These are phyloP conservation scores for Mirounga angustirostris DNA, from an alignment of 2,113 vertebrate genomes.

Conservation along the genomic window DNA sequence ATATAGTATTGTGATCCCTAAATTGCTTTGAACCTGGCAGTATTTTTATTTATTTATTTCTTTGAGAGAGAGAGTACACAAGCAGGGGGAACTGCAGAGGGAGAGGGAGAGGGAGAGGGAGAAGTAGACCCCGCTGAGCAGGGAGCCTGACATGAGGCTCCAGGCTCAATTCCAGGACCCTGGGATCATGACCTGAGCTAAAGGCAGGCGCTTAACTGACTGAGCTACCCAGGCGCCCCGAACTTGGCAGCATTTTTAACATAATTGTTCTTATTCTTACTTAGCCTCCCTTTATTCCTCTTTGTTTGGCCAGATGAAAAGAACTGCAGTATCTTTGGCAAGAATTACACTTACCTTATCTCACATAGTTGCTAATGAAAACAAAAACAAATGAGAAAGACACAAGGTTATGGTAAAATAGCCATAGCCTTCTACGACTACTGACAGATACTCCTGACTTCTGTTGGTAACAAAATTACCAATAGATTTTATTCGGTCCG, in stretches of 20 bases:
- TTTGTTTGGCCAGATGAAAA: constrained; percentile 10
- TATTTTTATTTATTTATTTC: not conserved
- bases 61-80: no score
- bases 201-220: no score
- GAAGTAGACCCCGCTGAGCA: no score
- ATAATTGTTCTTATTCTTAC: not conserved
- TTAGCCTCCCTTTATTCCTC: not conserved
- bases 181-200: no score
- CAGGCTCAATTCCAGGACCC: no score
- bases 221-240: no score
- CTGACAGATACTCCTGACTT: not conserved
- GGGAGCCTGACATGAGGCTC: no score
- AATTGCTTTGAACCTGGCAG: not conserved
- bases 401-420: not conserved
- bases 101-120: no score
- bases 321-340: not conserved
- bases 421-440: not conserved
- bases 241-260: constrained; percentile 12
- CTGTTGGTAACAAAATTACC: not conserved
- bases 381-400: not conserved
- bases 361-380: not conserved
- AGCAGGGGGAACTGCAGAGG: no score
- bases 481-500: not conserved
- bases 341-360: not conserved
- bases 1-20: not conserved